Conservation (phyloP, 2,797 vertebrate genomes). For the Monodelphis domestica region DNA sequence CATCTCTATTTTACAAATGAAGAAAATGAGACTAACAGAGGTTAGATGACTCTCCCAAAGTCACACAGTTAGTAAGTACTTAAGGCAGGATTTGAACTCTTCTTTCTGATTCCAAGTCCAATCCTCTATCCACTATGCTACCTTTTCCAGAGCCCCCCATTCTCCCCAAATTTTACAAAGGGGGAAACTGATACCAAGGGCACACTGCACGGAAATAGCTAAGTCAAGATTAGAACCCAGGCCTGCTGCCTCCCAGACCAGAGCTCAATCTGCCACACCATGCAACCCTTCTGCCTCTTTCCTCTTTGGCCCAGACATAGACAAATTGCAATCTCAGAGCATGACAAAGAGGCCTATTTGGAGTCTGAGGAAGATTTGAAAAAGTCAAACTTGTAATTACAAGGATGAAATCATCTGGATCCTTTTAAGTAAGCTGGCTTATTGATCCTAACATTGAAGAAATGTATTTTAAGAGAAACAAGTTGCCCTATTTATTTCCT, state of each 20-base stretch:
- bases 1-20: too few relatives aligned
- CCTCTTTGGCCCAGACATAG: conserved; percentile 54
- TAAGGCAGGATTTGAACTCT: not conserved
- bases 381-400: conserved; percentile 80
- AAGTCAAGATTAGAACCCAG: conserved; percentile 8
- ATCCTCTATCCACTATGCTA: conserved; percentile 21
- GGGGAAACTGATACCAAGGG: not conserved
- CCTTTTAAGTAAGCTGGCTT: conserved; percentile 80
- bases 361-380: conserved; percentile 73
- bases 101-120: not conserved
- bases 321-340: conserved; percentile 53
- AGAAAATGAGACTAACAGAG: too few relatives aligned
- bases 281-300: not conserved
- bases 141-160: conserved; percentile 45
- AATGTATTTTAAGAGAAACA: conserved; percentile 76
- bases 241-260: conserved; percentile 54
- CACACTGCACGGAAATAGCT: not conserved
- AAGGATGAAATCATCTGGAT: conserved; percentile 81
- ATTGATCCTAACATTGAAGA: conserved; percentile 74
- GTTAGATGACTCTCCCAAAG: too few relatives aligned
- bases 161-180: not conserved
- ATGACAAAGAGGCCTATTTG: conserved; percentile 74
- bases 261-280: conserved; percentile 56
- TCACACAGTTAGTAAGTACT: too few relatives aligned
- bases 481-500: conserved; percentile 66